phyloP scores from a whole-genome alignment of 2,797 vertebrate genomes.

The Microctenopoma lineatum region DNA sequence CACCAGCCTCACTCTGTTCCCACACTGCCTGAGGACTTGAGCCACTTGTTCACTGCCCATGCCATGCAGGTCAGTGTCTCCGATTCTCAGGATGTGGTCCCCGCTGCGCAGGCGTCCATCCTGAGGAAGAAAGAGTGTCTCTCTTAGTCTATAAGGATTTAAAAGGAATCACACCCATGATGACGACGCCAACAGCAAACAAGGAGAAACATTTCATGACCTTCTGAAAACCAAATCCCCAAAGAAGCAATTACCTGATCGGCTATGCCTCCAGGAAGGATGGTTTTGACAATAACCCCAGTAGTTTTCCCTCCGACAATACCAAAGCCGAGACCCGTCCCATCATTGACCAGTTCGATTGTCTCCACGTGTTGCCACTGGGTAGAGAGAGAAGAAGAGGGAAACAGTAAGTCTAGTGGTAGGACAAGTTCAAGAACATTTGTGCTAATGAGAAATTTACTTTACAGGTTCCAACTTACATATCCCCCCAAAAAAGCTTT shows the following conservation, averaged over 20 bases:
- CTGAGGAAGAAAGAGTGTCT: constrained; percentile 65
- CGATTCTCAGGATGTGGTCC: constrained; percentile 96
- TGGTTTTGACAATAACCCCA: constrained; percentile 97
- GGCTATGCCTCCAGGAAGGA: constrained; percentile 94
- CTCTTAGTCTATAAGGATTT: neutral
- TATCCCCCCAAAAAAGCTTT: neutral
- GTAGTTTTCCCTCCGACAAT: constrained; percentile 96
- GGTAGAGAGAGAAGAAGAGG: constrained; percentile 9
- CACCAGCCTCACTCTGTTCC: constrained; percentile 91
- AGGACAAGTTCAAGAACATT: neutral
- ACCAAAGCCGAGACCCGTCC: constrained; percentile 96
- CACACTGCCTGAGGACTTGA: constrained; percentile 95
- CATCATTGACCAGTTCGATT: constrained; percentile 96
- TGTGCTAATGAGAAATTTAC: neutral
- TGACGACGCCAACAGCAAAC: constrained; percentile 5
- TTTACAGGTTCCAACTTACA: neutral
- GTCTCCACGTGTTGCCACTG: constrained; percentile 95
- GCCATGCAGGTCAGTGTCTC: constrained; percentile 92
- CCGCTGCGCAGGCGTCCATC: constrained; percentile 93
- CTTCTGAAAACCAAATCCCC: neutral
- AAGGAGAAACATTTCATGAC: constrained; percentile 10
- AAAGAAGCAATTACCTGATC: constrained; percentile 87
- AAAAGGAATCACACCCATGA: constrained; percentile 14
- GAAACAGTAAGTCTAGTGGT: neutral
- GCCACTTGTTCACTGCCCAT: constrained; percentile 99